Base-by-base conservation (phyloP, 2,797 vertebrate genomes). In the Rhinichthys osculus region DNA sequence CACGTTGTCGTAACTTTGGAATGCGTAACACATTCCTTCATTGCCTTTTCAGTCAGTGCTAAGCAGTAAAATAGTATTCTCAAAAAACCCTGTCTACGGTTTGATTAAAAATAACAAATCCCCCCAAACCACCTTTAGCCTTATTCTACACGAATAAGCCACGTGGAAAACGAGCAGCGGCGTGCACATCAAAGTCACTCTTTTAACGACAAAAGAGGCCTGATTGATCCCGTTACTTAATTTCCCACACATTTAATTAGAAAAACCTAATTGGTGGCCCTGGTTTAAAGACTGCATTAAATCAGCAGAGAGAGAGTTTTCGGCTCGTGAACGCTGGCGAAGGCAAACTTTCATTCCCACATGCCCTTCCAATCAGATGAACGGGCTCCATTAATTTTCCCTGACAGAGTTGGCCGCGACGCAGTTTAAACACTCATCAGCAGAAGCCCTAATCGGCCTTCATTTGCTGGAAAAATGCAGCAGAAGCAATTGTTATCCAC, bases 161-260 rank as follows among this genome's bases (percentile, higher is more conserved):
- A 70, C 71, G 72, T 66, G 83, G 82, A 71, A 64, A 86, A 70
- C 70, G 17, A 88, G 81, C 77, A 57, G 81, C 52, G 67, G n/a
- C 7, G 27, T 72, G 67, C 86, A 84, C 90, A 87, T 86, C 89
- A 74, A 33, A 59, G 57, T 84, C 57, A 30, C 62, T 84, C 82
- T 69, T 71, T 70, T 78, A 84, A 89, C 84, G 42, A 89, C 83
- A 85, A 91, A 64, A 69, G 71, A 44, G 66, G 69, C 83, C 84
- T 87, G 90, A 93, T 84, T 84, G 89, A 91, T 88, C 78, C 84
- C 8, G 77, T 79, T 73, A 87, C 72, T 84, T 87, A 85, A 84
- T 78, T 87, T 74, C 82, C 77, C 84, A 67, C 73, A 85, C 79
- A 87, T 93, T 91, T 93, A 94, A 95, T 95, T 94, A 94, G 92